These are phyloP conservation scores for Microplitis manilae DNA, from an alignment of 2,888 invertebrate species.

Conservation along the genomic window DNA sequence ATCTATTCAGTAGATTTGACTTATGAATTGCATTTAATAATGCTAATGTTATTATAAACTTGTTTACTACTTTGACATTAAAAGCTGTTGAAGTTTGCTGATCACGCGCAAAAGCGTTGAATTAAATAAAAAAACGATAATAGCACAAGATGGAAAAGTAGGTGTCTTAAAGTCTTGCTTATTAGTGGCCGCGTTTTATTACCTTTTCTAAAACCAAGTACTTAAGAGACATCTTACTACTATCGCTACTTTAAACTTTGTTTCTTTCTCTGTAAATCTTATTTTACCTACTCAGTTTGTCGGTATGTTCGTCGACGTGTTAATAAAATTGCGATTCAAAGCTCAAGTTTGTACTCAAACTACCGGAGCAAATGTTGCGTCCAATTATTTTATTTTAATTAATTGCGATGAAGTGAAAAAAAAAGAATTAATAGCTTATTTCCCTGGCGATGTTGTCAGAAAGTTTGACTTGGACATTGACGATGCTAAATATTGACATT, in stretches of 20 bases:
- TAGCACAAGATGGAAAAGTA: conserved; percentile 28
- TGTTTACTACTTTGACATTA: neutral
- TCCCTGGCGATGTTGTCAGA: neutral
- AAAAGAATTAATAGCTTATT: neutral
- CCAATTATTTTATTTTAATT: conserved; percentile 31
- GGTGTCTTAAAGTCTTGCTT: conserved; percentile 56
- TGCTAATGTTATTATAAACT: neutral
- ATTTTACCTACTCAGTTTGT: neutral
- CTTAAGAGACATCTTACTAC: neutral
- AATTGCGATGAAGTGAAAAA: neutral
- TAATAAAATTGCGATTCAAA: conserved; percentile 16
- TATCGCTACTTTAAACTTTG: neutral
- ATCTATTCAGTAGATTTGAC: neutral
- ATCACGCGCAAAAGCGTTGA: neutral
- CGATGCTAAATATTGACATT: conserved; percentile 7
- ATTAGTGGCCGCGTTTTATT: conserved; percentile 52
- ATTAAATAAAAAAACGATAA: neutral
- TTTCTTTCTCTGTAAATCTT: conserved; percentile 10
- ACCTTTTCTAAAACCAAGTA: conserved; percentile 30
- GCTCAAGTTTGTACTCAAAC: conserved; percentile 23
- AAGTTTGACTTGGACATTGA: neutral
- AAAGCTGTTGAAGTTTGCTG: neutral
- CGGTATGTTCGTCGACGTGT: neutral
- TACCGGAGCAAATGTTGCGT: conserved; percentile 16
- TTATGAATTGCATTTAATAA: neutral